Base-by-base conservation (phyloP, 1,140 invertebrate genomes). In the Anagrus nilaparvatae region DNA sequence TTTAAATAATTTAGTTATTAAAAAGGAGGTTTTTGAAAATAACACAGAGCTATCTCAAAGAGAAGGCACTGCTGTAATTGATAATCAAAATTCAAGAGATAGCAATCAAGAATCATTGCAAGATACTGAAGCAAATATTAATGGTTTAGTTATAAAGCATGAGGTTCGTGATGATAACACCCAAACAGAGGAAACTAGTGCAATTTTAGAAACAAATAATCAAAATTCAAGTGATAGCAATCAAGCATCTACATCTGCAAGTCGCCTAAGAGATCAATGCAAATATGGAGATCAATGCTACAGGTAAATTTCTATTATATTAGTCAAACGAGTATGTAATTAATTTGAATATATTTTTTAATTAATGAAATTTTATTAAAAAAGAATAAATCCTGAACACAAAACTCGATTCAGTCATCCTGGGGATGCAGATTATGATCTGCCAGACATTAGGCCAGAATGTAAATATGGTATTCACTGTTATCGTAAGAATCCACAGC, bases 381-480 rank as follows among this genome's bases (percentile, higher is more conserved):
- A 5, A 29, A 73, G 71, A 34, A 61, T 55, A 54, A 72, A 62
- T 59, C 19, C 48, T n/a, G 44, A 58, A n/a, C 71, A 72, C 36
- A 64, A 56, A 48, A 40, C 30, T 18, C 41, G 52, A 40, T 71
- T 57, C 29, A 65, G 63, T 51, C 71, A 73, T 52, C 63, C 63
- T 20, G 59, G 68, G 5, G 76, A 79, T 59, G 20, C 55, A 7
- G 75, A 75, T 51, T 78, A 71, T 42, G 52, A 65, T 8, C 23
- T 47, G 10, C 54, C 65, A 28, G 70, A 74, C 47, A 46, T 62
- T 24, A 61, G 68, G 32, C 63, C 71, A 7, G 58, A 69, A 40
- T 76, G 75, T 58, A 59, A 59, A 14, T 75, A 70, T 46, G 74
- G 75, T 8, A 46, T 54, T 8, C 40, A 47, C 8, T 75, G 74